A percentile compares a stretch with the other conserved stretches of the same genome.
These are phyloP conservation scores for Latrodectus hesperus DNA, from an alignment of 2,888 invertebrate genomes.

Conservation along the genomic window DNA sequence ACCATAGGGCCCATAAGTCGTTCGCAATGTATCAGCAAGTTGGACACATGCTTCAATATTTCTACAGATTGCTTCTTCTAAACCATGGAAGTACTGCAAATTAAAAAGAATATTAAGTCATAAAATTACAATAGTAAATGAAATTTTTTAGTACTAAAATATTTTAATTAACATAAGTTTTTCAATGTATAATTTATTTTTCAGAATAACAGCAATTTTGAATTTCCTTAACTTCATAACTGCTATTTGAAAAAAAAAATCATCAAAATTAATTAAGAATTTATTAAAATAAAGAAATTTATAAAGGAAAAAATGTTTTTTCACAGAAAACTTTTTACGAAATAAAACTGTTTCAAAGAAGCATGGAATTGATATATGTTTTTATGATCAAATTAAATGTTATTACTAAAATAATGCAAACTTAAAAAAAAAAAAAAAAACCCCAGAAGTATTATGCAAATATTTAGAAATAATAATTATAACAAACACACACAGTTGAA, in stretches of 20 bases:
- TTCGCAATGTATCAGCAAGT: conserved; percentile 92
- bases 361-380: too few species aligned
- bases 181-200: background rate
- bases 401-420: too few species aligned
- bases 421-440: too few species aligned
- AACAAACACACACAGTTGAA: too few species aligned
- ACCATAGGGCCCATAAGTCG: conserved; percentile 98
- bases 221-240: background rate
- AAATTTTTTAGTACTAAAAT: background rate
- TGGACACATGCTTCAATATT: conserved; percentile 98
- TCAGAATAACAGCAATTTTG: background rate
- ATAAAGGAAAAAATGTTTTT: too few species aligned
- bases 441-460: too few species aligned
- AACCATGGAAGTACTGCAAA: conserved; percentile 85
- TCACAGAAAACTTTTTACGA: background rate
- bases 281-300: too few species aligned
- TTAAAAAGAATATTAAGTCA: conserved; percentile 23
- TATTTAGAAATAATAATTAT: too few species aligned
- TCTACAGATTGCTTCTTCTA: conserved; percentile 96
- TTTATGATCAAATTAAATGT: too few species aligned
- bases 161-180: background rate
- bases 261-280: too few species aligned
- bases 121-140: background rate
- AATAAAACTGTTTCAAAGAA: too few species aligned
- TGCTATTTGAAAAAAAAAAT: too few species aligned